Base-by-base conservation (phyloP, 2,113 vertebrate species). In the Menidia beryllina region DNA sequence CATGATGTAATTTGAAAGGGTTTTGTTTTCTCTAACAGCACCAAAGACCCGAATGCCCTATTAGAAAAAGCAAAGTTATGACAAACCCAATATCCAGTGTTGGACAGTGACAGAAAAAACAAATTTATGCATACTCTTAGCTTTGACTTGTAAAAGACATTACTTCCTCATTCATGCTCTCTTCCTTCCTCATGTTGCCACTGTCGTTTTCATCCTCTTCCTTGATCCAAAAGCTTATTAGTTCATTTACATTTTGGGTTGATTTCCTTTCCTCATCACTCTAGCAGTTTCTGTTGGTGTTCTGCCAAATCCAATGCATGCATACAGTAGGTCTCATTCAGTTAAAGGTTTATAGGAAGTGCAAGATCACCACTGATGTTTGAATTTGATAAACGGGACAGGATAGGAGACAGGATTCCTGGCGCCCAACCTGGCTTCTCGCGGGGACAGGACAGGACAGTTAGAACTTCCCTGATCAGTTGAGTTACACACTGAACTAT, bases 1-100 rank as follows among this genome's bases (percentile, higher is more conserved):
- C 86, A 86, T 86, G 86, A 86, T 61, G 81, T 88, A 70, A 86
- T 85, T 52, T 49, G 23, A 82, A 83, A 49, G 66, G 63, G 72
- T 76, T 72, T 50, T 55, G 60, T 77, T 76, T 62, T 68, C 67
- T 83, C 53, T 13, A 34, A 67, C 38, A 50, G 20, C 39, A 78
- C 79, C 30, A 34, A 68, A 72, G 19, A 45, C 56, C 27, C 38
- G 17, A 36, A 39, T 71, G 73, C 26, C 48, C 73, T 56, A 57
- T 69, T 79, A 81, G 82, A 81, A 53, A 63, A 14, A n/a, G 38
- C 48, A 54, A 73, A 67, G 55, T 72, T 72, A 78, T 83, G 77
- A 80, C 61, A 82, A 65, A 72, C 38, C 0, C 0, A 56, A 48
- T 38, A 58, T 59, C 23, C 51, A 59, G 61, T 1, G 14, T 25